Base-by-base conservation (phyloP, 2,113 vertebrate species). In the Rhea americana region DNA sequence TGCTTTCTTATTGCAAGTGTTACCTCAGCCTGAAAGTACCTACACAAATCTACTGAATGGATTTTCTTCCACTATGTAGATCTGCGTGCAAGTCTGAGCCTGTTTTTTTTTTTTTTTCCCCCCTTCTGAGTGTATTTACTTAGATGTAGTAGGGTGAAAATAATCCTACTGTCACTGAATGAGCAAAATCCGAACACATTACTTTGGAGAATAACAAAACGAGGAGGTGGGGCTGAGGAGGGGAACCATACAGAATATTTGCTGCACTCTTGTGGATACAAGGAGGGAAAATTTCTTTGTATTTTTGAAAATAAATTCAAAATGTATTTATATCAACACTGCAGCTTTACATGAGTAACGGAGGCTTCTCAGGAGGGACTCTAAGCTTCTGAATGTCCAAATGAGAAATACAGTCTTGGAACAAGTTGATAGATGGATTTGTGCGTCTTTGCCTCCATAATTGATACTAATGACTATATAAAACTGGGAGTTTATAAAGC, bases 211-310 rank as follows among this genome's bases (percentile, higher is more conserved):
- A 76, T 82, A 94, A 68, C 55, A 53, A 67, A 74, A 79, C 19
- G 30, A 21, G 78, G 39, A 87, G 41, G 15, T 39, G 59, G 30
- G 10, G 26, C 8, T 50, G 55, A 45, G 28, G 43, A 81, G 47
- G 13, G 26, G 10, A 78, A 11, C 16, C 32, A 7, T 70, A 47
- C 13, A 20, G 39, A 39, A 21, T 73, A 50, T 87, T 74, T 96
- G 90, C 91, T 93, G 62, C 74, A 63, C 72, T 92, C 91, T 95
- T 75, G 77, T 94, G 91, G 91, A 48, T 16, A 28, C 41, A 9
- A 65, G 26, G 15, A 72, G 51, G 55, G 93, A 84, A 86, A 89
- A n/a, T 28, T 22, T 35, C 17, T 65, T 72, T 59, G 10, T 47
- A 48, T 79, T 81, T 30, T 45, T 68, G 43, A 84, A 43, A 72